Base-by-base conservation (phyloP, 2,797 vertebrate genomes). In the Lutjanus campechanus region DNA sequence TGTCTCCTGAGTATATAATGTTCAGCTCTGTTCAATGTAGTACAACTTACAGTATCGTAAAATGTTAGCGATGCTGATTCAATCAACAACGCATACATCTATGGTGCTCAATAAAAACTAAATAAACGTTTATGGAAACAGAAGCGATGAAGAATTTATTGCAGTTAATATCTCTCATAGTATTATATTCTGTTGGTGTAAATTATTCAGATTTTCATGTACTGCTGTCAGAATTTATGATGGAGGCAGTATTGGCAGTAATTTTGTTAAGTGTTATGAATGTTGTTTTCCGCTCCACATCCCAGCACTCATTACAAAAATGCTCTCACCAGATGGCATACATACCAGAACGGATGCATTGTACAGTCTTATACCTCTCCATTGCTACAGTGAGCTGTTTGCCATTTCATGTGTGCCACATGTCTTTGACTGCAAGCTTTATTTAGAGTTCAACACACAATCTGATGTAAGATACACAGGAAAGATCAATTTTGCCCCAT, bases 231-330 rank as follows among this genome's bases (percentile, higher is more conserved):
- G 40, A 67, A 69, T 77, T 50, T 79, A 73, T 51, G 51, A 73
- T 40, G 50, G 43, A 77, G 55, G 41, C 43, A 69, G 79, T 66
- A 82, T n/a, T 64, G 79, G 20, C 72, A 60, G 68, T 87, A 69
- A 86, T 87, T 64, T 69, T 61, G 77, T 74, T 77, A 77, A 82
- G 76, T 72, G 61, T 85, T 83, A 86, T 86, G 77, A 85, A 85
- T 83, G 73, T 76, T 79, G 72, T 46, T 41, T 69, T 77, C 41
- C 1, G 36, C 59, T 73, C 69, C 60, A 50, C 71, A 72, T 77
- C 77, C 69, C 59, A 15, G 63, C 72, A 70, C 49, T 85, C 49
- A 78, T 85, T 71, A 69, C 19, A 62, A 72, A 69, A 75, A 62
- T 25, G 29, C 64, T 70, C 61, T 76, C 55, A 68, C 50, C 81